Evolutionary conservation across 2,888 invertebrate genomes (phyloP).

Genomic region (Arge pagana): DNA sequence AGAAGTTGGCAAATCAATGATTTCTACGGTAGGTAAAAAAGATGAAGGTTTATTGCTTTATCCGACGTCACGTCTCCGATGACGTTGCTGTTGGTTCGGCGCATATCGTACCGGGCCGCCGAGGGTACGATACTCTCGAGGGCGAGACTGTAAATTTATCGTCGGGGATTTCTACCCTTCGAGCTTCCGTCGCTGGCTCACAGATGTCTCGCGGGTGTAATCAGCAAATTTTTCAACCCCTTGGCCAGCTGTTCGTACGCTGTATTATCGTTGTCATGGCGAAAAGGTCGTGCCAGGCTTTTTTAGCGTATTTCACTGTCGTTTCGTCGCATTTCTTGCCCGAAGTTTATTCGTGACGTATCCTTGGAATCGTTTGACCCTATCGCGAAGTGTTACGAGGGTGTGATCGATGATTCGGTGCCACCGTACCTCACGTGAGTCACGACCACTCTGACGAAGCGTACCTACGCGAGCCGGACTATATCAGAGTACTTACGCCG

Average conservation of each 20-base stretch:
- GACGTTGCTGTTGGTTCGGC: no score
- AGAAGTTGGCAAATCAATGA: no score
- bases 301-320: background rate
- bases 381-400: background rate
- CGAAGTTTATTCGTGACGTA: background rate
- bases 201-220: no score
- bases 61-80: no score
- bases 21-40: no score
- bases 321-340: background rate
- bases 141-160: no score
- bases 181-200: background rate
- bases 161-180: no score
- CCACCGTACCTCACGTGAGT: conserved; percentile 14
- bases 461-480: no score
- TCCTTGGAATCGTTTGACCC: conserved; percentile 1
- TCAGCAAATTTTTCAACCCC: conserved; percentile 1
- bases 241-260: conserved; percentile 11
- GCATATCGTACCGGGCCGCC: no score
- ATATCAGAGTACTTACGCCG: no score
- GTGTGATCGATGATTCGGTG: conserved; percentile 5
- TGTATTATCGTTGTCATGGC: conserved; percentile 21
- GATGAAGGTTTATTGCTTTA: no score
- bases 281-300: conserved; percentile 14
- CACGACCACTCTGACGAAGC: conserved; percentile 11
- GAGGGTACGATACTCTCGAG: no score